Conservation (phyloP, 1,140 invertebrate species). For the Augochlora pura region DNA sequence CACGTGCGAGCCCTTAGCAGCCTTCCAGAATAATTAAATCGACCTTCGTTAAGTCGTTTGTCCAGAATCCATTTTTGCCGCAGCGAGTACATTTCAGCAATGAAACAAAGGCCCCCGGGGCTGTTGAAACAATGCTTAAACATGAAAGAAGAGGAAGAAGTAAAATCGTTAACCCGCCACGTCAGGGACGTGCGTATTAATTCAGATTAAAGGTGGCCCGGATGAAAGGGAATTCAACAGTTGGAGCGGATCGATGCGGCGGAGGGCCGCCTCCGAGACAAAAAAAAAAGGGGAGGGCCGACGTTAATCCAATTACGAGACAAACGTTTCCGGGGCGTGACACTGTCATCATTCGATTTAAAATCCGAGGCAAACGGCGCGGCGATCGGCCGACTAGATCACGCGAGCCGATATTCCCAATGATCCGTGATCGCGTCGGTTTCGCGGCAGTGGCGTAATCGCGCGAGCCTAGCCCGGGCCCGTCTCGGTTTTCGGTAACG, state of each 20-base stretch:
- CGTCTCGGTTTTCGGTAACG: slow-evolving; percentile 14
- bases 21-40: too few species aligned
- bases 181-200: not conserved
- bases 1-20: too few species aligned
- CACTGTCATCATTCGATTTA: slow-evolving; percentile 3
- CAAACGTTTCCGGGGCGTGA: not conserved
- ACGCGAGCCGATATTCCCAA: not conserved
- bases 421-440: too few species aligned
- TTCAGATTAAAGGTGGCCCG: not conserved
- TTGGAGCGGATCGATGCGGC: not conserved
- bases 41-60: too few species aligned
- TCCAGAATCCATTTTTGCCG: too few species aligned
- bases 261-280: not conserved
- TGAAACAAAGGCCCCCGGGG: too few species aligned
- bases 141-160: too few species aligned
- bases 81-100: too few species aligned
- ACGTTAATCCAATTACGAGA: not conserved
- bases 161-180: too few species aligned
- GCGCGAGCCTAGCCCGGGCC: too few species aligned
- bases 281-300: not conserved
- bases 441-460: not conserved
- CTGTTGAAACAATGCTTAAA: too few species aligned
- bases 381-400: not conserved
- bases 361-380: not conserved
- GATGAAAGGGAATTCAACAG: not conserved